These are phyloP conservation scores for Pao palembangensis DNA, from an alignment of 2,113 vertebrate genomes.

Conservation along the genomic window DNA sequence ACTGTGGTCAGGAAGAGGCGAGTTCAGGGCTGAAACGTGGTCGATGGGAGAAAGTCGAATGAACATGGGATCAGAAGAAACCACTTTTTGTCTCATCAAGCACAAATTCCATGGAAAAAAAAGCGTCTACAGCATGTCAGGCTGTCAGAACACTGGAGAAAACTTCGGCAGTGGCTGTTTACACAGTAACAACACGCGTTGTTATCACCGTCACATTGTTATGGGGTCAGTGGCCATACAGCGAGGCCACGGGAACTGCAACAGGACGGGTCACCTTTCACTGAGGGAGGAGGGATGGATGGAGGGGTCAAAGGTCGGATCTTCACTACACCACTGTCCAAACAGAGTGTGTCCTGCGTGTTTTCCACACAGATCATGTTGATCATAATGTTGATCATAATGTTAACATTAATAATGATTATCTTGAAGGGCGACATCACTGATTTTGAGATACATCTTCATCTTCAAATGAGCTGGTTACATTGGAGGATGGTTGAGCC, in stretches of 20 bases:
- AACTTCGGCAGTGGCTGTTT: neutral
- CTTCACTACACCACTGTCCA: constrained; percentile 35
- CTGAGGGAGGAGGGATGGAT: constrained; percentile 17
- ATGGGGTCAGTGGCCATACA: constrained; percentile 24
- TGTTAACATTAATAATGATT: no score
- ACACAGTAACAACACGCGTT: constrained; percentile 10
- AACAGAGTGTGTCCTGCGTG: constrained; percentile 8
- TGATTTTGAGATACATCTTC: no score
- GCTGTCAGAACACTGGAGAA: neutral
- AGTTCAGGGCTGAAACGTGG: constrained; percentile 4
- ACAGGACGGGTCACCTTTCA: constrained; percentile 47
- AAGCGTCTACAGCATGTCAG: neutral
- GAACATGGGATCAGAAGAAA: constrained; percentile 11
- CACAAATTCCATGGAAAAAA: neutral
- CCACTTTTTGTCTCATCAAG: neutral
- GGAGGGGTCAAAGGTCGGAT: constrained; percentile 39
- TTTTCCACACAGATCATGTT: neutral
- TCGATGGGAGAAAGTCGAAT: neutral
- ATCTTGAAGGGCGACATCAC: no score
- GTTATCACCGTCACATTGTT: constrained; percentile 9
- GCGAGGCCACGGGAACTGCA: constrained; percentile 32
- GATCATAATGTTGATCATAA: no score
- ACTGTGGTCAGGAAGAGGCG: constrained; percentile 18
- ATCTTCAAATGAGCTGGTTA: no score
- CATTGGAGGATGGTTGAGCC: no score